A percentile compares a stretch with the other conserved stretches of the same genome.
Evolutionary conservation across 2,888 invertebrate genomes (phyloP).

Genomic region (Latheticus oryzae): DNA sequence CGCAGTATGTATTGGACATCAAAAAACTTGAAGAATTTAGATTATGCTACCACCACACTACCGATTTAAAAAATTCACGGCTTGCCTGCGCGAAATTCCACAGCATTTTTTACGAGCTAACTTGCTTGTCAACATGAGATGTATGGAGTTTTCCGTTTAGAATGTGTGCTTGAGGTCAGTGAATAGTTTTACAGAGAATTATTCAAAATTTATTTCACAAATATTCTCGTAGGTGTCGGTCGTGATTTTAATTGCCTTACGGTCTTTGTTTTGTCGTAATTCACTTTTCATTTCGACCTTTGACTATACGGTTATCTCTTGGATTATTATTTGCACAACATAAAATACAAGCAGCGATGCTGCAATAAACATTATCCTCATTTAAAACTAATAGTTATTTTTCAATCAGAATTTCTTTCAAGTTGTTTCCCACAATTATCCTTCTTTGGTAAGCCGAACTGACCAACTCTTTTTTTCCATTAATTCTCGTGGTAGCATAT

Average conservation of each 20-base stretch:
- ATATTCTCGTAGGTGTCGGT: conserved; percentile 48
- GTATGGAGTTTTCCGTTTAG: conserved; percentile 32
- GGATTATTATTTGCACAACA: too few species aligned
- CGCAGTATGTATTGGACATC: conserved; percentile 6
- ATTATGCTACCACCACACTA: conserved; percentile 13
- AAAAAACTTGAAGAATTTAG: conserved; percentile 19
- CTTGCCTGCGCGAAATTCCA: conserved; percentile 26
- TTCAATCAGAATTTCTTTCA: too few species aligned
- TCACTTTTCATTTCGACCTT: conserved; percentile 18
- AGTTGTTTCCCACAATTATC: not conserved
- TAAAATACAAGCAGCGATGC: too few species aligned
- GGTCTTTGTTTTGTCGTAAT: conserved; percentile 22
- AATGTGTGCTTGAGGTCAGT: conserved; percentile 39
- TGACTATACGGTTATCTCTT: too few species aligned
- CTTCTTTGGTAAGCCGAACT: conserved; percentile 1
- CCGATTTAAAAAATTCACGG: conserved; percentile 34
- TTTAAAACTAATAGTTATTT: too few species aligned
- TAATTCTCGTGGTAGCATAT: conserved; percentile 27
- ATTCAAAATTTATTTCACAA: conserved; percentile 43
- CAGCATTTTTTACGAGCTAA: conserved; percentile 31
- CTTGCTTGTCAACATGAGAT: conserved; percentile 34
- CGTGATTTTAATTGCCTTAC: conserved; percentile 42
- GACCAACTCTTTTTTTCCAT: conserved; percentile 26
- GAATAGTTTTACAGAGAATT: conserved; percentile 34
- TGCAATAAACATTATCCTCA: too few species aligned